Base-by-base conservation (phyloP, 1,140 invertebrate genomes). In the Ditylenchus dipsaci region DNA sequence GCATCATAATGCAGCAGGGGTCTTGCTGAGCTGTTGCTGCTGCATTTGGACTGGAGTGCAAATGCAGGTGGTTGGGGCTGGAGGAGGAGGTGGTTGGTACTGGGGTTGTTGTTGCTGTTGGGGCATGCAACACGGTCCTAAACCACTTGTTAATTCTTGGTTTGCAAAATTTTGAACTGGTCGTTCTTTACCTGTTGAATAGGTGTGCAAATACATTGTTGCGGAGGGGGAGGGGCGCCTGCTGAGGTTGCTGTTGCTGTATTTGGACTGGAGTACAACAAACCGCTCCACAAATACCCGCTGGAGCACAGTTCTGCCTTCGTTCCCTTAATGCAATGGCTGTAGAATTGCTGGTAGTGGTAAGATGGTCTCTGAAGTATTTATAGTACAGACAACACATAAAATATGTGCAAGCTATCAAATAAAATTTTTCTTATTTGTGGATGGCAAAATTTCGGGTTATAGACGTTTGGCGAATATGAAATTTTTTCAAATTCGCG, bases 11-110 rank as follows among this genome's bases (percentile, higher is more conserved):
- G 30, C 66, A 67, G 29, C 66, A 67, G 1, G 66, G 5, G 45
- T 67, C 66, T 65, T 67, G 66, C 30, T 66, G 65, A n/a, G 29
- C 65, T 66, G 17, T 9, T 62, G 19, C 1, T 27, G 9, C 30
- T 67, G 26, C 15, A 27, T 59, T 23, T 61, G 29, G 5, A 70
- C 30, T 29, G 72, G 72, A 1, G 72, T 73, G 33, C 72, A 73
- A 23, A 75, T 63, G 21, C 72, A 73, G 29, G 47, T 15, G 13
- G 67, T n/a, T 71, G 43, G 68, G 8, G 63, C 69, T 47, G 66
- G n/a, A 1, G 68, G 62, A 5, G 49, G 64, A 29, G 60, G 42
- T 19, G 65, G 43, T 9, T 62, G 65, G 17, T 70, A 61, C 30
- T 19, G 66, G 7, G 65, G 66, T 30, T 56, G 49, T 9, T n/a